Evolutionary conservation across 1,140 invertebrate species (phyloP).

Genomic region (Tetragnatha versicolor): DNA sequence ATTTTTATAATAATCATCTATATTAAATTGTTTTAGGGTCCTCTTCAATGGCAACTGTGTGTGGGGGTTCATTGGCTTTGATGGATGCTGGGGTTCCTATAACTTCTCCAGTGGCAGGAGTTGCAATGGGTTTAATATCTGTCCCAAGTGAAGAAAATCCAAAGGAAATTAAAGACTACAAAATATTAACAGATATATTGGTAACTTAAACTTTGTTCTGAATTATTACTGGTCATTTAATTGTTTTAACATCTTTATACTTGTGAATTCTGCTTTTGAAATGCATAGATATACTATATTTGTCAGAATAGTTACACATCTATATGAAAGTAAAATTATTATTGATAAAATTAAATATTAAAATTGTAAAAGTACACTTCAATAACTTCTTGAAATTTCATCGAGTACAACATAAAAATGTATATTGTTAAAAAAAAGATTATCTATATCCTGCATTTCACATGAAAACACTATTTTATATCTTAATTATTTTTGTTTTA

Average conservation of each 20-base stretch:
- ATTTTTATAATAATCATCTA: no score
- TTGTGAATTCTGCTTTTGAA: background rate
- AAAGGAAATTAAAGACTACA: slow-evolving; percentile 77
- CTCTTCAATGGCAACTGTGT: slow-evolving; percentile 98
- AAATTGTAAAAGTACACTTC: no score
- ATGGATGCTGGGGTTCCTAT: slow-evolving; percentile 95
- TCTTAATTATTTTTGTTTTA: no score
- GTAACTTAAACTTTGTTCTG: slow-evolving; percentile 65
- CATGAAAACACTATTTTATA: no score
- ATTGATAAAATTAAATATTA: no score
- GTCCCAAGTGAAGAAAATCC: slow-evolving; percentile 66
- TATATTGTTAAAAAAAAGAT: no score
- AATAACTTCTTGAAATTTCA: no score
- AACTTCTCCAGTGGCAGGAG: slow-evolving; percentile 82
- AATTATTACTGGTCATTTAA: background rate
- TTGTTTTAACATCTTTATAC: background rate
- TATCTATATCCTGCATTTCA: no score
- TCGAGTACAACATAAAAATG: no score
- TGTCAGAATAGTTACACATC: no score
- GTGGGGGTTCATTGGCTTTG: slow-evolving; percentile 91
- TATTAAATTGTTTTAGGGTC: slow-evolving; percentile 71
- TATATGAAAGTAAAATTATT: no score
- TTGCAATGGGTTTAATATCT: slow-evolving; percentile 90
- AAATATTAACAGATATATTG: slow-evolving; percentile 90
- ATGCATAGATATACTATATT: no score